Evolutionary conservation across 64 coral and sea anemone species (phyloP), one percentile per base, ranked within the genome.

Genomic region (Cladopsammia gracilis): DNA sequence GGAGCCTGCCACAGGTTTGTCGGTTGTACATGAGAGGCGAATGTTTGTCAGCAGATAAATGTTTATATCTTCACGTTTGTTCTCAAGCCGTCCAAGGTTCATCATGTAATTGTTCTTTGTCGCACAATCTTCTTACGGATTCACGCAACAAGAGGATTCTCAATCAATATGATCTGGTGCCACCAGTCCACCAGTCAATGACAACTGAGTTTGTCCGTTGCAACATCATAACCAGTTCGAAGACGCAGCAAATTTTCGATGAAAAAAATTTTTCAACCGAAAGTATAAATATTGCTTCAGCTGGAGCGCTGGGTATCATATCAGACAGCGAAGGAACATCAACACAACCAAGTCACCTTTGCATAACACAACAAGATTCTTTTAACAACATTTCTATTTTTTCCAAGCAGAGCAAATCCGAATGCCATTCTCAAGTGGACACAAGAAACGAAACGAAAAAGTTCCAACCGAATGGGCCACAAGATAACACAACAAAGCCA

Each of bases 1-100:
- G 48, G 66, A 90, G 72, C 48, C 61, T 90, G 16, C 88, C 88
- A 15, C 78, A 70, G 48, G 75, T 91, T 12, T 91, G 89, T 73
- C 20, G 73, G 79, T 25, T 60, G 13, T 91, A 91, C 58, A 48
- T 73, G 8, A 62, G 57, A 49, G 18, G 45, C 19, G 11, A 78
- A 51, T 89, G 87, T 53, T 51, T 20, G 47, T 52, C 71, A n/a
- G 58, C 71, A n/a, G 58, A 58, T 24, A 51, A 9, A 25, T 89
- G 87, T 26, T 11, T 42, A 25, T 25, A 89, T 34, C 73, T 89
- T n/a, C 87, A 89, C 65, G 4, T 89, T 78, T 89, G 87, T 60
- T 25, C 73, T 43, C n/a, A 42, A 5, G 22, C 70, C 13, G 68
- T 73, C 23, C 67, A 68, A 87, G 25, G 50, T 44, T 88, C 50